These are phyloP conservation scores for Tiliacea citrago DNA, from an alignment of 2,888 invertebrate species.

Conservation along the genomic window DNA sequence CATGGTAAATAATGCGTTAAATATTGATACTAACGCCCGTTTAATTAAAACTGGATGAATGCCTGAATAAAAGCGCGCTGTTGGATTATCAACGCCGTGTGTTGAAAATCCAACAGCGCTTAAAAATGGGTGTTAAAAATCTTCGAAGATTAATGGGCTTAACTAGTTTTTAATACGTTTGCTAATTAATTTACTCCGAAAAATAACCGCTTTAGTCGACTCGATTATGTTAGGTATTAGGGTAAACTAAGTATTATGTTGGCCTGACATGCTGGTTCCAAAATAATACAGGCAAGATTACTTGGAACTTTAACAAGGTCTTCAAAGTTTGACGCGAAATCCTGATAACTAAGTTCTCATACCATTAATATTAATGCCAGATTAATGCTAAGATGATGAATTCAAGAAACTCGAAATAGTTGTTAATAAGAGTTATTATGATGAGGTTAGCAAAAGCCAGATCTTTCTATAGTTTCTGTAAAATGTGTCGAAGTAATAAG, in stretches of 20 bases:
- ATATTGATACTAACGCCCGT: background rate
- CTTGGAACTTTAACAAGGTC: constrained; percentile 23
- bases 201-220: background rate
- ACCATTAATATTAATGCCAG: background rate
- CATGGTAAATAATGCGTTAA: background rate
- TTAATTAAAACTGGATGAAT: background rate
- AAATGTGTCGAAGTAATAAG: background rate
- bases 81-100: background rate
- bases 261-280: background rate
- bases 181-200: background rate
- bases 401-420: background rate
- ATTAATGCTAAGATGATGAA: background rate
- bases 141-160: background rate
- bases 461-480: background rate
- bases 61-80: too few species aligned
- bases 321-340: constrained; percentile 30
- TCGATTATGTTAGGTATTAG: background rate
- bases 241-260: background rate
- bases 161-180: background rate
- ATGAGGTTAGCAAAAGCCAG: background rate
- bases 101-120: background rate
- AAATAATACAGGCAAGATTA: background rate
- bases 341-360: background rate
- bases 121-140: background rate
- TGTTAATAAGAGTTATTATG: background rate